Conservation (phyloP, 2,888 invertebrate genomes). For the Agriopis leucophaearia region DNA sequence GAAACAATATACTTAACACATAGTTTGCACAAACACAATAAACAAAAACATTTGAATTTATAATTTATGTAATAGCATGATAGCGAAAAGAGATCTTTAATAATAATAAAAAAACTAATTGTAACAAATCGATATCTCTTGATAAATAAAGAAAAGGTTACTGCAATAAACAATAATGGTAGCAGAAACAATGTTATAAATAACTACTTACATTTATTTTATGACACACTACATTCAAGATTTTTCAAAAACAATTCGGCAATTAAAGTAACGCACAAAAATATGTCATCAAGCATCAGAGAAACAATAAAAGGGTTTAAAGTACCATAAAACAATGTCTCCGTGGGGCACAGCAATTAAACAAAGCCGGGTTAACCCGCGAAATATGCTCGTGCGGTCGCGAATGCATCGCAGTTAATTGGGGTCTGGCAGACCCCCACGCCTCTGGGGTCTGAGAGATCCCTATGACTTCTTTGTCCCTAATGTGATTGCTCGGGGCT, state of each 20-base stretch:
- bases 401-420: constrained; percentile 47
- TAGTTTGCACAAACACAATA: not conserved
- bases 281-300: constrained; percentile 25
- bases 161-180: too few relatives aligned
- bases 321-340: constrained; percentile 36
- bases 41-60: not conserved
- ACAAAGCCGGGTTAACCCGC: constrained; percentile 53
- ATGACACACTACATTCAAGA: not conserved
- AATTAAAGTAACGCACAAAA: constrained; percentile 20
- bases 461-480: constrained; percentile 32
- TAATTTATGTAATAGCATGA: not conserved
- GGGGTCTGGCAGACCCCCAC: constrained; percentile 29
- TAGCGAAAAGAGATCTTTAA: too few relatives aligned
- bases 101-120: too few relatives aligned
- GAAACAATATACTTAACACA: too few relatives aligned
- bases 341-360: constrained; percentile 28
- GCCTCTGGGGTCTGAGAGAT: constrained; percentile 24
- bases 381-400: constrained; percentile 63
- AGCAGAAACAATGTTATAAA: not conserved
- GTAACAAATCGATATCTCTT: too few relatives aligned
- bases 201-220: not conserved
- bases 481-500: constrained; percentile 35
- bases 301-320: constrained; percentile 26
- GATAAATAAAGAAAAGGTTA: too few relatives aligned
- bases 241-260: constrained; percentile 1